These are phyloP conservation scores for Littorina saxatilis DNA, from an alignment of 1,140 invertebrate genomes.

Conservation along the genomic window DNA sequence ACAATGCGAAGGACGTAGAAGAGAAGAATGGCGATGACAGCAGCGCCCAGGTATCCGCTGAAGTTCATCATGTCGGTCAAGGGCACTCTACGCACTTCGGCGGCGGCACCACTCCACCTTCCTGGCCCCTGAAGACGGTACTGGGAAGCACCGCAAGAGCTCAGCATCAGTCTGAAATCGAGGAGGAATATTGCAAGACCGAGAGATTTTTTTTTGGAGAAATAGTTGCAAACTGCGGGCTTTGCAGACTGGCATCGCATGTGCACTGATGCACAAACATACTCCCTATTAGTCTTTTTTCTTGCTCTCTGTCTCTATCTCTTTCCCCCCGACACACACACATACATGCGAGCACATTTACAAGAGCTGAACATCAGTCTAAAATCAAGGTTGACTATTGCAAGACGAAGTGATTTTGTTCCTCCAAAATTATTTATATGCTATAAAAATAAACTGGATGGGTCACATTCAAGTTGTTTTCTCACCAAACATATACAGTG, in stretches of 20 bases:
- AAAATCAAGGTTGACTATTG: no score
- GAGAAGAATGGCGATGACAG: neutral
- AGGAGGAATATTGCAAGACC: neutral
- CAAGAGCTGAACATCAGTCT: no score
- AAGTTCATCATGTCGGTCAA: constrained; percentile 66
- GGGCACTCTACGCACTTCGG: constrained; percentile 63
- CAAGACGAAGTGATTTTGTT: no score
- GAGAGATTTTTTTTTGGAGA: no score
- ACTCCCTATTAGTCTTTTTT: no score
- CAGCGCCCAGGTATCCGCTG: constrained; percentile 23
- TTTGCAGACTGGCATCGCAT: no score
- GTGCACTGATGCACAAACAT: no score
- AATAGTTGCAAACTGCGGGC: no score
- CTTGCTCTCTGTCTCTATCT: neutral
- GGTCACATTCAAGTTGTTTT: no score
- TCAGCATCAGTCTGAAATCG: constrained; percentile 62
- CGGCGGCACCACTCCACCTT: constrained; percentile 57
- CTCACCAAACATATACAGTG: no score
- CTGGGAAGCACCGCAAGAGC: constrained; percentile 69
- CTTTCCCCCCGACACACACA: neutral
- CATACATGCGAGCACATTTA: neutral
- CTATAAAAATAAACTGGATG: no score
- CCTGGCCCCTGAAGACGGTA: constrained; percentile 71
- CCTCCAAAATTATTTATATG: no score
- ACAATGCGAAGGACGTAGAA: neutral